Evolutionary conservation across 2,888 invertebrate genomes (phyloP).

Genomic region (Dryocosmus kuriphilus): DNA sequence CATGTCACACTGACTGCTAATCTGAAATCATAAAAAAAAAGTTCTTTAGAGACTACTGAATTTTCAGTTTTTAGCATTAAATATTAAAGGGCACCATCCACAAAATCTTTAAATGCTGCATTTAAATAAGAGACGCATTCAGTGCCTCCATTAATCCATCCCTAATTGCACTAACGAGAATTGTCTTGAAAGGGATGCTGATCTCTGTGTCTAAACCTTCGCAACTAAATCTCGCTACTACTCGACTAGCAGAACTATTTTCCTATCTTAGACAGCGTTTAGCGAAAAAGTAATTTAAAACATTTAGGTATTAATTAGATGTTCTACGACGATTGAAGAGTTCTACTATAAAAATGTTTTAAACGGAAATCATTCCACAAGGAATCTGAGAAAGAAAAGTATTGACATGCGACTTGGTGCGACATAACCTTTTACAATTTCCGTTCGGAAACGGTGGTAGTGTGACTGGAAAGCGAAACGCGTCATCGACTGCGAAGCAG

Average conservation of each 20-base stretch:
- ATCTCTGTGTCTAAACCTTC: neutral
- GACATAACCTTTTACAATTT: conserved; percentile 16
- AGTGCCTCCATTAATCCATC: conserved; percentile 5
- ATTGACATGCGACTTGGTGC: neutral
- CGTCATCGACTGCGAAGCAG: conserved; percentile 20
- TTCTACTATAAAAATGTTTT: neutral
- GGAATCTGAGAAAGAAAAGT: conserved; percentile 2
- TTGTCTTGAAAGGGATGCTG: neutral
- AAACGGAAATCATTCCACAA: too few species aligned
- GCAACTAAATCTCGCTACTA: neutral
- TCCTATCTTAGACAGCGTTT: neutral
- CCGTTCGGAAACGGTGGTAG: conserved; percentile 13
- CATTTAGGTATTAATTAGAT: neutral
- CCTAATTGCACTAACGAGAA: conserved; percentile 15
- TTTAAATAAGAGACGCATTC: neutral
- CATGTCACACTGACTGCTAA: conserved; percentile 81
- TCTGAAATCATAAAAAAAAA: conserved; percentile 63
- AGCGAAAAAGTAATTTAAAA: neutral
- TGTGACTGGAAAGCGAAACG: conserved; percentile 17
- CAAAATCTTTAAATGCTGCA: neutral
- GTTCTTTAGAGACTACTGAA: neutral
- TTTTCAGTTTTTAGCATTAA: neutral
- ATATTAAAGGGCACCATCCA: neutral
- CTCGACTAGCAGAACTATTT: neutral
- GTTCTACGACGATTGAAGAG: neutral